Evolutionary conservation across 1,140 invertebrate species (phyloP), one percentile per base, ranked within the genome.

Genomic region (Drosophila gunungcola): DNA sequence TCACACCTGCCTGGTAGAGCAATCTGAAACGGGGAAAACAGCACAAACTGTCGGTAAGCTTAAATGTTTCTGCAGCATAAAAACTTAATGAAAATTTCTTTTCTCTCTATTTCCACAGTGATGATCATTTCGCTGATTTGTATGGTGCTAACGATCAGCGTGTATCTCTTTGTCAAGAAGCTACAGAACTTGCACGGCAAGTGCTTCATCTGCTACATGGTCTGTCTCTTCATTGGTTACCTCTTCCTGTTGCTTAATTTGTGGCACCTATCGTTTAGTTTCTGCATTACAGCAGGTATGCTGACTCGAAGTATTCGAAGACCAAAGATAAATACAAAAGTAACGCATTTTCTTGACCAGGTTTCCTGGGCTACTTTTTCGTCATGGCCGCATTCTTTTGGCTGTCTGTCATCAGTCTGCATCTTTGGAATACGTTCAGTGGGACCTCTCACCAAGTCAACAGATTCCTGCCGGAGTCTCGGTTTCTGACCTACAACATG

Each of bases 381-480:
- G 95, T 96, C 78, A 93, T 96, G 78, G 93, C 95, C 2, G 95
- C 95, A 51, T 97, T 97, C 90, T 95, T 95, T 55, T 97, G 96
- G 96, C 94, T 97, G 73, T 95, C 95, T 74, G 94, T 96, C 2
- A 96, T 97, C 93, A 95, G 96, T 62, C 94, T 95, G 75, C 95
- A 97, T 80, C 94, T 96, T 39, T 96, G 94, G 93, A 94, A 94
- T 80, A 95, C 96, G 48, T 95, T 96, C 90, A 94, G 94, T 93
- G 92, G 92, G 1, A 91, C 91, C n/a, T 93, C 91, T 82, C 54
- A 53, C 27, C 49, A 32, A 2, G 46, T 53, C 3, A 56, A 49
- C 9, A 92, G 88, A 41, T 78, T 4, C 74, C 38, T 92, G 80
- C 43, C 69, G 76, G 7, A 76, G 43, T 21, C 52, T 41, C n/a